Base-by-base conservation (phyloP, 2,113 vertebrate species). In the Smithornis capensis region DNA sequence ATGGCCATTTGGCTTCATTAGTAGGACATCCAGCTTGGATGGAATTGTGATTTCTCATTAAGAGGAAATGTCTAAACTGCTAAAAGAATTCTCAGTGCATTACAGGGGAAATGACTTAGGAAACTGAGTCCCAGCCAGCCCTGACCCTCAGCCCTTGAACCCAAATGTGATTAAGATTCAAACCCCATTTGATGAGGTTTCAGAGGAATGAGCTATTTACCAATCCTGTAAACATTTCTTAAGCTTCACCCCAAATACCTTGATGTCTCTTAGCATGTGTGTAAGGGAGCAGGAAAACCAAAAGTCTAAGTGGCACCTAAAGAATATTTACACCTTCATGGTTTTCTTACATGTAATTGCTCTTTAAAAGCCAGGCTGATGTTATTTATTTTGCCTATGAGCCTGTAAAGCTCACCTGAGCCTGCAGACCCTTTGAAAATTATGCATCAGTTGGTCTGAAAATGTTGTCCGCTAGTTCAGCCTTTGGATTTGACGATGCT, bases 401-500 rank as follows among this genome's bases (percentile, higher is more conserved):
- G 6, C 22, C 22, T 56, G 24, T 64, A 76, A 50, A 68, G 14
- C 44, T 59, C 19, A 24, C 12, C 37, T 50, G 28, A 42, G 10
- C 16, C 25, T 38, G 40, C 28, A 70, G 14, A 53, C 33, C 12
- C 28, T 90, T 69, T 70, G 67, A 73, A 83, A 91, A 75, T 63
- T n/a, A 44, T 33, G 14, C 14, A 27, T 21, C 31, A 42, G 8
- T 62, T 63, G 18, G 15, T 67, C 45, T 70, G 35, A 71, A 92
- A 40, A 42, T 17, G 12, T 29, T 38, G 24, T 21, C 44, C 1
- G 1, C 17, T 71, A 47, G 14, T 31, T 71, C 63, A 76, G n/a
- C 47, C 38, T 27, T 63, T 0, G 1, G 28, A 33, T 9, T 64
- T 5, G 2, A 44, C 2, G 0, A 10, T 52, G 21, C n/a, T 27